These are phyloP conservation scores for Drosophila rellima DNA, from an alignment of 2,888 invertebrate genomes.

Conservation along the genomic window DNA sequence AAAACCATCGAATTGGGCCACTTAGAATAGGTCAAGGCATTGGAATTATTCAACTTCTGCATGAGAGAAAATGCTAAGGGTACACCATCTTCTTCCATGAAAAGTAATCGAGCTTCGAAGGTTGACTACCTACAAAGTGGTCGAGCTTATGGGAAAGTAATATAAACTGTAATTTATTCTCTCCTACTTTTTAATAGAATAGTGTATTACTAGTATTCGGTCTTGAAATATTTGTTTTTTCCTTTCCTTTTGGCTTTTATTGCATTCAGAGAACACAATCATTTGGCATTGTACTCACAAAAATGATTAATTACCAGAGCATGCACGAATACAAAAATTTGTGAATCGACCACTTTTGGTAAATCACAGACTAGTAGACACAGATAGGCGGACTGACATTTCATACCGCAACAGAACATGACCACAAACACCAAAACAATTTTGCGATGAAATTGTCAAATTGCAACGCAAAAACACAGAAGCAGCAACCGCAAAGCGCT, in stretches of 20 bases:
- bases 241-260: slow-evolving; percentile 1
- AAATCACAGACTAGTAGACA: slow-evolving; percentile 51
- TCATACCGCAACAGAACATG: slow-evolving; percentile 59
- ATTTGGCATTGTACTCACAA: slow-evolving; percentile 38
- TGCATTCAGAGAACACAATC: slow-evolving; percentile 48
- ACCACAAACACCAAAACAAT: slow-evolving; percentile 81
- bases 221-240: not conserved
- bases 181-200: not conserved
- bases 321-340: slow-evolving; percentile 45
- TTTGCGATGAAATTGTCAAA: slow-evolving; percentile 81
- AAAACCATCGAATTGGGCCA: slow-evolving; percentile 39
- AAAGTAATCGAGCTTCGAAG: too few species aligned
- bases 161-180: not conserved
- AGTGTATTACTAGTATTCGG: too few species aligned
- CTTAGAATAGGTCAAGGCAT: slow-evolving; percentile 40
- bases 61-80: not conserved
- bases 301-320: slow-evolving; percentile 63
- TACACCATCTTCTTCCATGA: not conserved
- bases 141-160: too few species aligned
- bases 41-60: slow-evolving; percentile 14
- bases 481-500: slow-evolving; percentile 73
- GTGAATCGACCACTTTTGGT: slow-evolving; percentile 68
- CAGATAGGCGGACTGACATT: not conserved
- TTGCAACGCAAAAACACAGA: slow-evolving; percentile 76
- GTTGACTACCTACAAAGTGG: too few species aligned